phyloP scores from a whole-genome alignment of 2,888 invertebrate species.

The Xylocampa areola region DNA sequence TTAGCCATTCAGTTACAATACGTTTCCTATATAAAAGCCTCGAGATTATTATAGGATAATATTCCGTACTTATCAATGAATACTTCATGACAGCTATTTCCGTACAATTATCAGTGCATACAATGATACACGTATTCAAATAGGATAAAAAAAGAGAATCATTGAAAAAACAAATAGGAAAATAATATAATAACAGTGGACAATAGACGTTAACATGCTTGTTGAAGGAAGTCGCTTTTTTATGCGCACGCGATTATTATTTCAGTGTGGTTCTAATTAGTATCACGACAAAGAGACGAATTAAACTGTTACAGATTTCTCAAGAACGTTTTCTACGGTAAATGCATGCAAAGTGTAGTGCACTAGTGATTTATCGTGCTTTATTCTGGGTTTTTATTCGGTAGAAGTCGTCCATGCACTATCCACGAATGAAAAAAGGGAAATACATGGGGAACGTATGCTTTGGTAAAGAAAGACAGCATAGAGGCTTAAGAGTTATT shows the following conservation, averaged over 20 bases:
- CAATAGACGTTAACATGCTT: slow-evolving; percentile 25
- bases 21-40: slow-evolving; percentile 1
- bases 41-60: slow-evolving; percentile 13
- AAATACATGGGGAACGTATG: too few species aligned
- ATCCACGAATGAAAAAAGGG: too few species aligned
- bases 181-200: slow-evolving; percentile 46
- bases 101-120: slow-evolving; percentile 4
- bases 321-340: too few species aligned
- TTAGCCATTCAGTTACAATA: background rate
- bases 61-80: slow-evolving; percentile 16
- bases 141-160: slow-evolving; percentile 28
- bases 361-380: too few species aligned
- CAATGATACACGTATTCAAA: slow-evolving; percentile 23
- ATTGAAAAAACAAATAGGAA: slow-evolving; percentile 33
- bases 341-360: too few species aligned
- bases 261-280: background rate
- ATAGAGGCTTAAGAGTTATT: too few species aligned
- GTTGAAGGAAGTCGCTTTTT: slow-evolving; percentile 16
- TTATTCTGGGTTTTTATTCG: too few species aligned
- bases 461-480: too few species aligned
- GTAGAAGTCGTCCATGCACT: too few species aligned
- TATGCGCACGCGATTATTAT: slow-evolving; percentile 17
- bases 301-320: background rate
- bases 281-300: background rate
- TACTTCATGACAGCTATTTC: slow-evolving; percentile 13